These are phyloP conservation scores for Jacana jacana DNA, from an alignment of 2,113 vertebrate genomes.

Conservation along the genomic window DNA sequence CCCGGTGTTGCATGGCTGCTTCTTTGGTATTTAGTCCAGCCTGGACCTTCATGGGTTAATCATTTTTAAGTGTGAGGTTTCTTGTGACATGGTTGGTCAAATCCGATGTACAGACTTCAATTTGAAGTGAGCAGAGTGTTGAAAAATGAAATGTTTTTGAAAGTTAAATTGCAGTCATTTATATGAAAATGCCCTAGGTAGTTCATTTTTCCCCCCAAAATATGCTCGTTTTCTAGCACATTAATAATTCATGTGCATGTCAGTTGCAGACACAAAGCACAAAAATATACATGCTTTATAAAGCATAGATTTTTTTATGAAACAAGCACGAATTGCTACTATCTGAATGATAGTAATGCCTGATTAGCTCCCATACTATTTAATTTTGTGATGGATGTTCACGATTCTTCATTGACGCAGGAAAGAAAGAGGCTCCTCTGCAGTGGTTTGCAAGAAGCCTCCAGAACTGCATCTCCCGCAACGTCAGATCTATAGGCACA, in stretches of 20 bases:
- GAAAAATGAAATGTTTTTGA: conserved; percentile 41
- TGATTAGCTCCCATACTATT: conserved; percentile 7
- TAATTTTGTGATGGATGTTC: conserved; percentile 29
- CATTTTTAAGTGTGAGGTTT: neutral
- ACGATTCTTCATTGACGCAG: neutral
- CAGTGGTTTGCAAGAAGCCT: neutral
- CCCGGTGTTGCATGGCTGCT: neutral
- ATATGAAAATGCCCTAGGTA: conserved; percentile 46
- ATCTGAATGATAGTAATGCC: neutral
- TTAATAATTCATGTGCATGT: conserved; percentile 60
- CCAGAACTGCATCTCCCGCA: neutral
- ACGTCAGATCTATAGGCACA: neutral
- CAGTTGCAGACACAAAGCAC: conserved; percentile 18
- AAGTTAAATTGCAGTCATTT: conserved; percentile 55
- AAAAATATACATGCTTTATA: conserved; percentile 9
- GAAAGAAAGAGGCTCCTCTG: neutral
- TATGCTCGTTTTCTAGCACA: conserved; percentile 8
- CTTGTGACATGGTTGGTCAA: conserved; percentile 12
- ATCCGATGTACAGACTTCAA: neutral
- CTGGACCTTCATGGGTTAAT: conserved; percentile 11
- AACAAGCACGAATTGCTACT: conserved; percentile 32
- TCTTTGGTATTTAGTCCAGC: neutral
- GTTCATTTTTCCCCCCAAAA: neutral
- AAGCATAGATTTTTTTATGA: conserved; percentile 1
- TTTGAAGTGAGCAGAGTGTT: neutral